Percentiles rank a stretch among this genome's conserved stretches.
Evolutionary conservation across 2,797 vertebrate genomes (phyloP).

Genomic region (Rhynchonycteris naso): DNA sequence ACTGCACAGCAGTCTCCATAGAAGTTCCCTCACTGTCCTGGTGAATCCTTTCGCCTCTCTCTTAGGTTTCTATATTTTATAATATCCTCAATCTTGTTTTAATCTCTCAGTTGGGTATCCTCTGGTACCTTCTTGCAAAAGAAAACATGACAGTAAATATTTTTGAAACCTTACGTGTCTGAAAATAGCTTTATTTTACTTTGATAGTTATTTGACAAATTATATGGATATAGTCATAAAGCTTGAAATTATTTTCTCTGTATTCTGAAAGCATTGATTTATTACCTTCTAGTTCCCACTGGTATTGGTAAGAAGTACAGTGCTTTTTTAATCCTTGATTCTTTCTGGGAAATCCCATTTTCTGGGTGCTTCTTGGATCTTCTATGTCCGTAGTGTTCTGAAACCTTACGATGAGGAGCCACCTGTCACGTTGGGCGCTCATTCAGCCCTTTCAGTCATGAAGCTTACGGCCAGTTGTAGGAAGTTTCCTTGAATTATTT

Average conservation of each 20-base stretch:
- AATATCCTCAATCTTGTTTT: neutral
- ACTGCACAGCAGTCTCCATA: neutral
- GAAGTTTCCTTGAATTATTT: neutral
- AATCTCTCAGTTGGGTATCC: neutral
- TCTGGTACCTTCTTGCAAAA: neutral
- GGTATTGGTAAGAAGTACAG: neutral
- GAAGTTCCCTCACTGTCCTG: neutral
- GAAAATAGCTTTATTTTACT: neutral
- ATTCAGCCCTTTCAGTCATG: neutral
- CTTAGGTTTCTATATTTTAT: neutral
- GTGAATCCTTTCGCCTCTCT: neutral
- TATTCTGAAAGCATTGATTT: neutral
- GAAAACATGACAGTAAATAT: neutral
- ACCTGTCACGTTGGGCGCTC: accelerated
- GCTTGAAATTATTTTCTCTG: neutral
- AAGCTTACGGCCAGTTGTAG: neutral
- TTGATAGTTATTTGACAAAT: neutral
- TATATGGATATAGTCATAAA: neutral
- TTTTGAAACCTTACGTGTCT: neutral
- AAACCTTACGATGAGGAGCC: neutral
- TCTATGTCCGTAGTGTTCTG: accelerated
- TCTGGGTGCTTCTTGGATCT: neutral
- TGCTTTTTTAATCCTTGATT: neutral
- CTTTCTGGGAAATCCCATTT: neutral
- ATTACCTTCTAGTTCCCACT: neutral